Conservation (phyloP, 2,888 invertebrate species). For the Epirrhoe alternata region DNA sequence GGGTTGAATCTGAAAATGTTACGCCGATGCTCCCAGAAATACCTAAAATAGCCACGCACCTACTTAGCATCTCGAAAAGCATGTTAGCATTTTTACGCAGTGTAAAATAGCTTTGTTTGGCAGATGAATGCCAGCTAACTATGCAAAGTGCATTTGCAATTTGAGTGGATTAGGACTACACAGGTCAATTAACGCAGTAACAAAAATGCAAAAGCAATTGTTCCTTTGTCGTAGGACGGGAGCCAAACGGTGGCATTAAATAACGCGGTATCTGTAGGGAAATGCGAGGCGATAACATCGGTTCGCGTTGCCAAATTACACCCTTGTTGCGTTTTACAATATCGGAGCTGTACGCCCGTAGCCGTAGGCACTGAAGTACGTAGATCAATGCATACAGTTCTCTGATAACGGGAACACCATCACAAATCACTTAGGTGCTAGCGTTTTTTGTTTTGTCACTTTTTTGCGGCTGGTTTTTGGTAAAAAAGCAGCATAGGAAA, state of each 20-base stretch:
- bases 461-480: conserved; percentile 3
- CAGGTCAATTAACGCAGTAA: conserved; percentile 55
- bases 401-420: conserved; percentile 12
- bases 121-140: conserved; percentile 18
- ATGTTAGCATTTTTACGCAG: conserved; percentile 2
- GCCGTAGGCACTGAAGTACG: conserved; percentile 30
- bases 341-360: conserved; percentile 50
- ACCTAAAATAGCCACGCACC: no score
- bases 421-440: conserved; percentile 19
- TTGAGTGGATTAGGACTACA: conserved; percentile 21
- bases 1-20: no score
- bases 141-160: conserved; percentile 27
- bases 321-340: conserved; percentile 77
- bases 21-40: no score
- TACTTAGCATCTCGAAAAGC: background rate
- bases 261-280: conserved; percentile 78
- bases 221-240: conserved; percentile 58
- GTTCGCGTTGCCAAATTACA: conserved; percentile 79
- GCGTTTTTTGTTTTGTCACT: conserved; percentile 5
- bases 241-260: conserved; percentile 79
- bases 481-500: conserved; percentile 6
- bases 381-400: conserved; percentile 11
- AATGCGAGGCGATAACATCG: conserved; percentile 75
- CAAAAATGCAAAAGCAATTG: conserved; percentile 54
- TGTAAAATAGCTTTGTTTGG: conserved; percentile 17